Evolutionary conservation across 2,888 invertebrate genomes (phyloP).

Genomic region (Agrilus cyanescens): DNA sequence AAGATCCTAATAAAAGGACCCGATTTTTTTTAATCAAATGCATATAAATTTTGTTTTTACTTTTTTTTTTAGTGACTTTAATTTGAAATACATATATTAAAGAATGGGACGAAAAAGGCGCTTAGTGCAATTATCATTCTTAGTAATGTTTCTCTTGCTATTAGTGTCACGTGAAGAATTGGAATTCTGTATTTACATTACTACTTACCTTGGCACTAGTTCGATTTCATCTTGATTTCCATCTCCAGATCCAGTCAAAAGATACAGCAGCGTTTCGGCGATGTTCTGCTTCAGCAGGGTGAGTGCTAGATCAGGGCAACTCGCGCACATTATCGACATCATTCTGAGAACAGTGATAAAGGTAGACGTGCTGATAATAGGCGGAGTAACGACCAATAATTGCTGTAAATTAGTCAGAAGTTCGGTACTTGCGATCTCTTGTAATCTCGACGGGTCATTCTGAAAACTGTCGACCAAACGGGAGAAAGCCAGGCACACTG

Average conservation of each 20-base stretch:
- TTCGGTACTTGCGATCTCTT: conserved; percentile 88
- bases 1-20: no score
- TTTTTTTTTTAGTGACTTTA: neutral
- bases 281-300: conserved; percentile 89
- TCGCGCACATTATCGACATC: conserved; percentile 91
- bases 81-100: no score
- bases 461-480: conserved; percentile 95
- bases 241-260: conserved; percentile 78
- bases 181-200: neutral
- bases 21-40: no score
- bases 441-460: conserved; percentile 76
- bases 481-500: conserved; percentile 92
- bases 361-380: conserved; percentile 87
- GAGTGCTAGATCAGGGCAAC: conserved; percentile 88
- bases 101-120: no score
- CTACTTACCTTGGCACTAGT: conserved; percentile 57
- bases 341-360: conserved; percentile 95
- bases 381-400: conserved; percentile 84
- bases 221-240: conserved; percentile 56
- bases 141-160: no score
- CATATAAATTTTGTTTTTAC: no score
- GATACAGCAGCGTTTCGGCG: conserved; percentile 86
- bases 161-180: no score
- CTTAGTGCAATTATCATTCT: no score
- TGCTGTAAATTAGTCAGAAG: conserved; percentile 89